Conservation (phyloP, 2,888 invertebrate genomes). For the Pyrrhosoma nymphula region DNA sequence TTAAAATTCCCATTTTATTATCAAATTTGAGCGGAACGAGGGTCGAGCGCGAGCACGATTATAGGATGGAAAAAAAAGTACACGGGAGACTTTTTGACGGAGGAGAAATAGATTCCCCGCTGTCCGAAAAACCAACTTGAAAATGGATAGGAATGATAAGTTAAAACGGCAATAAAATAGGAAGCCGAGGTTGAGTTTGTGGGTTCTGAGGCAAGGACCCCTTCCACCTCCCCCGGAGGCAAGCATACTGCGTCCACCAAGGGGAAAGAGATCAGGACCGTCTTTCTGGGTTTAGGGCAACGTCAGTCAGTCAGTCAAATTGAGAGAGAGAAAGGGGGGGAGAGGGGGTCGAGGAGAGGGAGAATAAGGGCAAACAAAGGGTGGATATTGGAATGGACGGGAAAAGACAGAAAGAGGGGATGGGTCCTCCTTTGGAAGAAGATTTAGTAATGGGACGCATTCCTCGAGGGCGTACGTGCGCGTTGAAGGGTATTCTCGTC, state of each 20-base stretch:
- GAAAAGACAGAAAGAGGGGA: neutral
- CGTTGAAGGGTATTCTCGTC: neutral
- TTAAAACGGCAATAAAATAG: slow-evolving; percentile 48
- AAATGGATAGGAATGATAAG: slow-evolving; percentile 42
- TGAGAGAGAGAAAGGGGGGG: neutral
- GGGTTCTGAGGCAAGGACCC: no score
- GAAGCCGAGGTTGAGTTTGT: neutral
- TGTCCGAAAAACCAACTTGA: slow-evolving; percentile 12
- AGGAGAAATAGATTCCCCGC: slow-evolving; percentile 44
- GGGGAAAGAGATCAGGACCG: slow-evolving; percentile 28
- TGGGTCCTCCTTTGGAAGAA: neutral
- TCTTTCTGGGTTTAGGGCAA: neutral
- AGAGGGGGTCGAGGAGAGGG: neutral
- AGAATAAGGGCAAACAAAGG: slow-evolving; percentile 37
- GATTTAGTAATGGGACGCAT: slow-evolving; percentile 51
- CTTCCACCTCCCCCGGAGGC: slow-evolving; percentile 20
- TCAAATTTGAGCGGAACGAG: neutral
- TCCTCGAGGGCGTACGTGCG: neutral
- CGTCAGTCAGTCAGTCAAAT: neutral
- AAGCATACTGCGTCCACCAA: neutral
- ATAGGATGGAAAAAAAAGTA: slow-evolving; percentile 20
- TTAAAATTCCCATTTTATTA: slow-evolving; percentile 35
- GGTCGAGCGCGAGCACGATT: no score
- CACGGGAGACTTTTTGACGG: neutral
- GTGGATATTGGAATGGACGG: slow-evolving; percentile 31